Conservation (phyloP, 2,888 invertebrate genomes). For the Ophraella communa region DNA sequence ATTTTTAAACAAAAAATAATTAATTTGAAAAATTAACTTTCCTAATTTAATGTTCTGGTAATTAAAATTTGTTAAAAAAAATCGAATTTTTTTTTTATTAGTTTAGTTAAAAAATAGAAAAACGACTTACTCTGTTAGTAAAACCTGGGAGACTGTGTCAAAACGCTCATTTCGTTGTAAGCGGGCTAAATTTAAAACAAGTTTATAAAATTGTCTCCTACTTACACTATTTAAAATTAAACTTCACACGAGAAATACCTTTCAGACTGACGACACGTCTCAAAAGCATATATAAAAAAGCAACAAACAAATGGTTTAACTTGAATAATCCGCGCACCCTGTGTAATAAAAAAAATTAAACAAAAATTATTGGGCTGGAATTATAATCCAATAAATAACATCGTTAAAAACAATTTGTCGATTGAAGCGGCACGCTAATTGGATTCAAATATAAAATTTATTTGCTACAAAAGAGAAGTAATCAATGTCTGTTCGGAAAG, state of each 20-base stretch:
- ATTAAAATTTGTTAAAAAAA: no score
- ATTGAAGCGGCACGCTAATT: neutral
- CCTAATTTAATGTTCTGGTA: no score
- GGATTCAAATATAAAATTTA: neutral
- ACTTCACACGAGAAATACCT: conserved; percentile 8
- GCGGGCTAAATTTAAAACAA: conserved; percentile 37
- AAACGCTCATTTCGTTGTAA: conserved; percentile 34
- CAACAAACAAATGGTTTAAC: no score
- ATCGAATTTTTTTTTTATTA: no score
- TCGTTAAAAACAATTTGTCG: neutral
- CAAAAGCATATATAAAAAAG: no score
- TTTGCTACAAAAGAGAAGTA: neutral
- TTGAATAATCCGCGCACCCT: no score
- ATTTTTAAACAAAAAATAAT: no score
- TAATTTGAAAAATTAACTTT: no score
- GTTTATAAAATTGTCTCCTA: conserved; percentile 44
- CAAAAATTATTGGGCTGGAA: no score
- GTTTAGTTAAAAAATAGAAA: neutral
- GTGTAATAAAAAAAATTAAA: no score
- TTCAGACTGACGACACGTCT: no score
- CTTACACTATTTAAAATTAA: conserved; percentile 43
- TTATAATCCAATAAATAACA: no score
- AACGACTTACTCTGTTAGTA: conserved; percentile 32
- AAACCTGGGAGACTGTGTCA: conserved; percentile 43
- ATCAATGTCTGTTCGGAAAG: neutral